phyloP scores from a whole-genome alignment of 2,888 invertebrate genomes.

The Drosophila ustulata region DNA sequence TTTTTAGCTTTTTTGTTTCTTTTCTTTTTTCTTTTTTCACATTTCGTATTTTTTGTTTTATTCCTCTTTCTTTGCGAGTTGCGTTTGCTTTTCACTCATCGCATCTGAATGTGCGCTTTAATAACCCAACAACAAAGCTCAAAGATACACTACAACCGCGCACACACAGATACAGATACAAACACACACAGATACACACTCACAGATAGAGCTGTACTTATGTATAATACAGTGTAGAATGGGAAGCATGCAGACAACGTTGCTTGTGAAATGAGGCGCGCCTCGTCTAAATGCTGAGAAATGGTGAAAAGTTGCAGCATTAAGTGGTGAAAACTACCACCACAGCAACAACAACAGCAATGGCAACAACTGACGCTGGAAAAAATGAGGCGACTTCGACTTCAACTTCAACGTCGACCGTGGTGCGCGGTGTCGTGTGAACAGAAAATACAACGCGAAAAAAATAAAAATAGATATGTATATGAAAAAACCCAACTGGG shows the following conservation, averaged over 20 bases:
- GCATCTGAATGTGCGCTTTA: slow-evolving; percentile 67
- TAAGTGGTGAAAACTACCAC: slow-evolving; percentile 65
- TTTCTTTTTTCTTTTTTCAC: slow-evolving; percentile 10
- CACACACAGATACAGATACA: slow-evolving; percentile 28
- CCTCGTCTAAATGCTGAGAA: slow-evolving; percentile 61
- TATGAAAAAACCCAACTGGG: slow-evolving; percentile 31
- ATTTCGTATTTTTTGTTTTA: slow-evolving; percentile 19
- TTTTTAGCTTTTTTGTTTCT: slow-evolving; percentile 39
- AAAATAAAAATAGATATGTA: slow-evolving; percentile 14
- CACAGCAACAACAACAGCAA: slow-evolving; percentile 35
- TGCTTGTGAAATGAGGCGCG: slow-evolving; percentile 62
- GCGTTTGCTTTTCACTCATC: slow-evolving; percentile 28
- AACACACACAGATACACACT: neutral
- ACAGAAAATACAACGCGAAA: slow-evolving; percentile 5
- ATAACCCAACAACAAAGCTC: slow-evolving; percentile 57
- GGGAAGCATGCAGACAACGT: slow-evolving; percentile 60
- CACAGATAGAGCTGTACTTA: slow-evolving; percentile 20
- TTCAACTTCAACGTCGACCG: slow-evolving; percentile 1
- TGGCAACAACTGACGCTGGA: slow-evolving; percentile 29
- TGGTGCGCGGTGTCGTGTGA: slow-evolving; percentile 59
- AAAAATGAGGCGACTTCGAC: slow-evolving; percentile 59
- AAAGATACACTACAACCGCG: slow-evolving; percentile 33
- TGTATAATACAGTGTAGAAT: slow-evolving; percentile 49
- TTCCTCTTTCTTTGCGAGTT: slow-evolving; percentile 7
- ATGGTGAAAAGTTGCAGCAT: slow-evolving; percentile 71